Conservation (phyloP, 2,888 invertebrate species). For the Anodontia alba region DNA sequence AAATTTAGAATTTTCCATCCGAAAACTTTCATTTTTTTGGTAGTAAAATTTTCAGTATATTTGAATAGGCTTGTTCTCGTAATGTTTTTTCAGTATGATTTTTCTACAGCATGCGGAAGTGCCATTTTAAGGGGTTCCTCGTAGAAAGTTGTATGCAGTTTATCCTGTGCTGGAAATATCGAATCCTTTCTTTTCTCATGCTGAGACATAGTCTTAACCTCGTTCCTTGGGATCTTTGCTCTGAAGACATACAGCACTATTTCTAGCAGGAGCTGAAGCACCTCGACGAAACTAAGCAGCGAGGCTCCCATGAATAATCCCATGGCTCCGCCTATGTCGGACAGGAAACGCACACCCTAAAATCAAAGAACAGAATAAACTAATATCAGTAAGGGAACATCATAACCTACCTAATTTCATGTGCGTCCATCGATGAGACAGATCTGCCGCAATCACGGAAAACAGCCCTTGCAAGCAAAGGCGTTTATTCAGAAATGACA, state of each 20-base stretch:
- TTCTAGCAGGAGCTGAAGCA: constrained; percentile 52
- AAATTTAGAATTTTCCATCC: too few relatives aligned
- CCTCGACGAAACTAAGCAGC: constrained; percentile 57
- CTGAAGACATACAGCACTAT: constrained; percentile 37
- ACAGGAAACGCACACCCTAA: constrained; percentile 58
- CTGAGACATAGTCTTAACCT: background rate
- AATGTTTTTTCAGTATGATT: too few relatives aligned
- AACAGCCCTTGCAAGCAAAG: too few relatives aligned
- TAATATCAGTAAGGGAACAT: background rate
- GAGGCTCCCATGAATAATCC: constrained; percentile 65
- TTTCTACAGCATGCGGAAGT: background rate
- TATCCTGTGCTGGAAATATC: background rate
- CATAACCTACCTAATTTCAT: too few relatives aligned
- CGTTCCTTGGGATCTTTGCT: background rate
- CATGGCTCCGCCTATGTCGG: constrained; percentile 64
- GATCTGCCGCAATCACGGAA: too few relatives aligned
- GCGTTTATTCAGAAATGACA: too few relatives aligned
- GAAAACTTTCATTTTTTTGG: too few relatives aligned
- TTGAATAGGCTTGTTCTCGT: too few relatives aligned
- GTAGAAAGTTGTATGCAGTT: background rate
- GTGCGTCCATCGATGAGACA: too few relatives aligned
- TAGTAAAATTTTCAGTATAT: too few relatives aligned
- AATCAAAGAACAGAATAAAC: too few relatives aligned
- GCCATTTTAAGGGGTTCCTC: background rate
- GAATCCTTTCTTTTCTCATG: background rate